These are phyloP conservation scores for Pelodiscus sinensis DNA, from an alignment of 2,113 vertebrate genomes.

Conservation along the genomic window DNA sequence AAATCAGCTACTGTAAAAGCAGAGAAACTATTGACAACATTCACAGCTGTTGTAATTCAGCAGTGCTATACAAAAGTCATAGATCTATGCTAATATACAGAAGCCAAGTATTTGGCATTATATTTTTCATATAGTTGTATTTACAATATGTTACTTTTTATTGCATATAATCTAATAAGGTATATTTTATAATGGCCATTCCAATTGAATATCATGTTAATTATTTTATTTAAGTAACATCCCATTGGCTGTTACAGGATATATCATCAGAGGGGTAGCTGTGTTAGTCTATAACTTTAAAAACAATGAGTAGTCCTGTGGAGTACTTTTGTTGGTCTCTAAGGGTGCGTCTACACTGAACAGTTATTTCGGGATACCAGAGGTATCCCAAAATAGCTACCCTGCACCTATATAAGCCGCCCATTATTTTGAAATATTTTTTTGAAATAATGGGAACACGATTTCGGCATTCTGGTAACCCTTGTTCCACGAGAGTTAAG, in stretches of 20 bases:
- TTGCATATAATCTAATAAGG: neutral
- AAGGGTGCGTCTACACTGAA: too few species aligned
- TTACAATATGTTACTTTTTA: neutral
- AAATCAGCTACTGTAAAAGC: neutral
- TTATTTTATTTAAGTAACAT: fast-evolving
- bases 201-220: neutral
- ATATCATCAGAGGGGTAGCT: neutral
- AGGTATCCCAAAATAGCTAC: too few species aligned
- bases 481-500: too few species aligned
- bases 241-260: neutral
- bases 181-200: neutral
- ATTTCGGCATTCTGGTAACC: too few species aligned
- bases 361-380: too few species aligned
- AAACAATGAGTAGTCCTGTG: neutral
- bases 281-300: neutral
- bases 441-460: too few species aligned
- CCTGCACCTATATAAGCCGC: too few species aligned
- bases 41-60: neutral
- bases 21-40: neutral
- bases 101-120: fast-evolving
- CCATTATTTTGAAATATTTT: too few species aligned
- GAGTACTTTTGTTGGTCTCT: too few species aligned
- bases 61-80: neutral
- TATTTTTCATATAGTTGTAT: fast-evolving
- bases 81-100: neutral